Base-by-base conservation (phyloP, 2,888 invertebrate species). In the Drosophila stalkeri region DNA sequence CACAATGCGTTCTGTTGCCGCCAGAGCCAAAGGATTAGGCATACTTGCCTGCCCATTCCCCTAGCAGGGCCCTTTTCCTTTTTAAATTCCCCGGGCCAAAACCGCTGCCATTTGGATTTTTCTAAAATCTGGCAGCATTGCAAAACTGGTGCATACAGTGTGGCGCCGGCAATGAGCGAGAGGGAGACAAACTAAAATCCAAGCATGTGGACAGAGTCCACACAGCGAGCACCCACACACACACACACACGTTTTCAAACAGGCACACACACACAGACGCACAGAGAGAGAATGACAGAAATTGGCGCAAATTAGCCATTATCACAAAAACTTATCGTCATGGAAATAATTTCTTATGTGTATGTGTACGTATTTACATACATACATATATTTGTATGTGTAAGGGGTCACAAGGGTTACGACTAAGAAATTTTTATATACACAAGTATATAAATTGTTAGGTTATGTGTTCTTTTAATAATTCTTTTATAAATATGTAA, bases 21-120 rank as follows among this genome's bases (percentile, higher is more conserved):
- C 27, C 61, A 51, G 57, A 69, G 66, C 66, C 57, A 76, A 59
- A 69, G 78, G 76, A 79, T 79, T 76, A 76, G 31, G 20, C 59
- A 39, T 65, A 60, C 72, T 56, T 23, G 47, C 39, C 16, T 64
- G 11, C 39, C 31, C 46, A 3, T 9, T n/a, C 12, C 18, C 37
- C 27, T 27, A 27, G 27, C 6, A 27, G 27, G 27, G 27, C n/a
- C 9, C 31, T 12, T 16, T n/a, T 31, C 14, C 16, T 3, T 23
- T 14, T 20, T 16, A 20, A 20, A 35, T 23, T 8, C 8, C 33
- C 11, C 20, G 23, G 16, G 23, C 7, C 43, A 57, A 8, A 56
- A 74, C 4, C 59, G 12, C 31, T 33, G 49, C 6, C 52, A 52
- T 57, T 59, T 65, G 0, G 31, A 41, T 43, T 37, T 44, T 43